phyloP scores from a whole-genome alignment of 2,888 invertebrate species.

The Dicyrtomina minuta region DNA sequence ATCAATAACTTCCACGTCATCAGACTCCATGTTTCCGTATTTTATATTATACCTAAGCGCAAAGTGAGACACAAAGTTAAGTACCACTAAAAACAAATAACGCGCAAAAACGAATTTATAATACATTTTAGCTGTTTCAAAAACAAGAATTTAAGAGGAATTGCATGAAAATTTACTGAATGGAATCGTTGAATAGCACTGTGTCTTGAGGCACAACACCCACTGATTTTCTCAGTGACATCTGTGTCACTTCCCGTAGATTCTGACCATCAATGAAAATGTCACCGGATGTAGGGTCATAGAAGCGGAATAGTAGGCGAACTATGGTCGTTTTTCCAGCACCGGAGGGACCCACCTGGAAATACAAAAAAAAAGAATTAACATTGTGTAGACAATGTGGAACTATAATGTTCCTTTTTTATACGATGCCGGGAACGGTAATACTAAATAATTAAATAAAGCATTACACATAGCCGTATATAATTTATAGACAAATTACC shows the following conservation, averaged over 20 bases:
- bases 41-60: slow-evolving; percentile 89
- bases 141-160: too few relatives aligned
- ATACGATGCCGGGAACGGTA: too few relatives aligned
- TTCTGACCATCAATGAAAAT: slow-evolving; percentile 88
- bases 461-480: too few relatives aligned
- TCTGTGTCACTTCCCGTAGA: slow-evolving; percentile 79
- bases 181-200: slow-evolving; percentile 89
- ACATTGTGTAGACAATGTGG: too few relatives aligned
- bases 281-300: slow-evolving; percentile 85
- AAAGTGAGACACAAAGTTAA: slow-evolving; percentile 39
- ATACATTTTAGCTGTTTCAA: slow-evolving; percentile 4
- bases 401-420: too few relatives aligned
- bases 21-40: slow-evolving; percentile 79
- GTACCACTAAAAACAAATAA: neutral
- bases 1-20: slow-evolving; percentile 77
- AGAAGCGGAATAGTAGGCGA: slow-evolving; percentile 91
- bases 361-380: too few relatives aligned
- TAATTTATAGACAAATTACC: slow-evolving; percentile 60
- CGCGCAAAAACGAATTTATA: neutral
- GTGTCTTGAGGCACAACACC: slow-evolving; percentile 98
- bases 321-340: slow-evolving; percentile 96
- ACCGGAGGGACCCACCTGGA: neutral
- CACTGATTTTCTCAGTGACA: slow-evolving; percentile 78
- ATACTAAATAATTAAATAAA: too few relatives aligned
- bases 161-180: slow-evolving; percentile 70